Evolutionary conservation across 2,888 invertebrate genomes (phyloP), one percentile per base, ranked within the genome.

Genomic region (Amblyteles armatorius): DNA sequence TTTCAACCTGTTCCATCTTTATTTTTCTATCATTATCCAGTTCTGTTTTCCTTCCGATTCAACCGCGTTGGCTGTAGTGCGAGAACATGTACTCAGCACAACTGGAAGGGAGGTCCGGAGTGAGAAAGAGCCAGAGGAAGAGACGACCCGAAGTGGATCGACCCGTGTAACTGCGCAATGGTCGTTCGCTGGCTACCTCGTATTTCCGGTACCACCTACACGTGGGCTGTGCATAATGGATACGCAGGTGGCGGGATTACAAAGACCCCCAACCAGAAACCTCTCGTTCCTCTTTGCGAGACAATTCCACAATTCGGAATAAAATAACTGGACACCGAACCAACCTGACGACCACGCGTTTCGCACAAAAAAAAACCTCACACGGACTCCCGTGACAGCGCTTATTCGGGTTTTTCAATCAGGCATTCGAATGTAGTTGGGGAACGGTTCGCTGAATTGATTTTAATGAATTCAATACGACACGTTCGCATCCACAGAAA

Each of bases 301-400:
- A 69, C 33, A 36, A 60, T 50, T 81, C 74, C 36, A 33, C 50
- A 48, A 68, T 44, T 33, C 69, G 36, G 50, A 74, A 44, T 36
- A 50, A 50, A 69, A 76, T 69, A 69, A 76, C 68, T 74, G 60
- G 16, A 48, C 33, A 33, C 29, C 68, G 48, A 50, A 81, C 55
- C 67, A 22, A 52, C 40, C 13, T 11, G 50, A 74, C 19, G 22
- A 68, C 48, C 16, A 19, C 52, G n/a, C n/a, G 36, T 48, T 60
- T 60, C 69, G 36, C 69, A 36, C 22, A 11, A 33, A 22, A 55
- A 55, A 55, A 22, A 9, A 50, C 29, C 33, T 6, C 60, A 7
- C 60, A 13, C 6, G 29, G 13, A 60, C 26, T 29, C 26, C 22
- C 29, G 16, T 4, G 16, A 13, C 16, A 0, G 29, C 29, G 33